Conservation (phyloP, 2,797 vertebrate genomes). For the Alfaro cultratus region DNA sequence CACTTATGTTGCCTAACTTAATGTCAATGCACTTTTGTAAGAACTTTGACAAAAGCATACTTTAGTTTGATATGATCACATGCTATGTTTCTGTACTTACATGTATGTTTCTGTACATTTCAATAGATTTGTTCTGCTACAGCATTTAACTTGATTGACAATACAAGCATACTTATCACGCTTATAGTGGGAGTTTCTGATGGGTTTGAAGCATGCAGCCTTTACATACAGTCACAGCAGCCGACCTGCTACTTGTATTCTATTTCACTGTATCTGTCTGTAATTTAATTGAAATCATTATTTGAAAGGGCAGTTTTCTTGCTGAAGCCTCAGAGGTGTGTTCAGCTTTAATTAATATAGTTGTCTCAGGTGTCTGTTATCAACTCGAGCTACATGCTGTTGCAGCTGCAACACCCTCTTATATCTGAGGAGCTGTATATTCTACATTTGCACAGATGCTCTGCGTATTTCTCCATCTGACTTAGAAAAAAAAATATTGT, state of each 20-base stretch:
- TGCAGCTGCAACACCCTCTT: slow-evolving; percentile 39
- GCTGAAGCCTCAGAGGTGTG: slow-evolving; percentile 51
- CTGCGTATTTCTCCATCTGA: slow-evolving; percentile 9
- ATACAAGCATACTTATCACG: neutral
- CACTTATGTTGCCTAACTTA: neutral
- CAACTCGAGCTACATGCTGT: slow-evolving; percentile 30
- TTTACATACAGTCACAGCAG: slow-evolving; percentile 41
- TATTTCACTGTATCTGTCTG: slow-evolving; percentile 56
- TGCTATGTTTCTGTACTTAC: neutral
- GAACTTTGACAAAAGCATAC: neutral
- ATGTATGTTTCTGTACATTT: neutral
- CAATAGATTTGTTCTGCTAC: neutral
- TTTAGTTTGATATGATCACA: neutral
- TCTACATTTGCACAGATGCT: slow-evolving; percentile 21
- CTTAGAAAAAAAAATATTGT: slow-evolving; percentile 1
- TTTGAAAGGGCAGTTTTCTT: slow-evolving; percentile 58
- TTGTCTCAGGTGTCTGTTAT: slow-evolving; percentile 60
- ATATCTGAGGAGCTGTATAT: slow-evolving; percentile 4
- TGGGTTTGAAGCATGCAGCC: slow-evolving; percentile 36
- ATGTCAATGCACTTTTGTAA: neutral
- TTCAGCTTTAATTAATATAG: slow-evolving; percentile 67
- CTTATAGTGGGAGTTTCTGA: slow-evolving; percentile 11
- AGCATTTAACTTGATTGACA: slow-evolving; percentile 17
- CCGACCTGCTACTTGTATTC: slow-evolving; percentile 49
- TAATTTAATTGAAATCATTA: slow-evolving; percentile 72